Conservation (phyloP, 2,113 vertebrate species). For the Laticauda laticaudata region DNA sequence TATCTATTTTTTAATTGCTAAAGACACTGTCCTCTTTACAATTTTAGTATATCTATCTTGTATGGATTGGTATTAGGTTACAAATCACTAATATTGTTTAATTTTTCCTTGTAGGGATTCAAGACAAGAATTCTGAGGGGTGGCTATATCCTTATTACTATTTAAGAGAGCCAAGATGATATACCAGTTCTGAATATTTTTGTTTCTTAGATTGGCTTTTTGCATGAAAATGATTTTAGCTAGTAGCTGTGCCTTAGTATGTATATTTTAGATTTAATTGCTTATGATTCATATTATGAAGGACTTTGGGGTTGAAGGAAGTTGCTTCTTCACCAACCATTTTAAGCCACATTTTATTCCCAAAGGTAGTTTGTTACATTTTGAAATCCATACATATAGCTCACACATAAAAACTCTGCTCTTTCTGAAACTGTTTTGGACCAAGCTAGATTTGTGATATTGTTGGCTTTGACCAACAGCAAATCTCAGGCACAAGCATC, state of each 20-base stretch:
- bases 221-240: background rate
- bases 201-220: background rate
- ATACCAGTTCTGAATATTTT: background rate
- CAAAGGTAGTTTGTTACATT: background rate
- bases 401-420: background rate
- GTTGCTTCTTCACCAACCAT: background rate
- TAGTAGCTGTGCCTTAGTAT: background rate
- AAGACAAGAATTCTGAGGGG: background rate
- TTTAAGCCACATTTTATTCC: background rate
- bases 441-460: background rate
- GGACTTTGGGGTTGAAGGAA: background rate
- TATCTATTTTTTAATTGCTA: too few species aligned
- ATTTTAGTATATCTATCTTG: too few species aligned
- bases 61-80: background rate
- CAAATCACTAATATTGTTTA: background rate
- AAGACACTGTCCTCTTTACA: too few species aligned
- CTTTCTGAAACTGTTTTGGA: background rate
- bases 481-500: background rate
- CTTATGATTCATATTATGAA: background rate
- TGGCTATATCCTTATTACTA: background rate
- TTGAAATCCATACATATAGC: background rate
- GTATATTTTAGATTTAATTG: background rate
- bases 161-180: background rate
- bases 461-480: background rate
- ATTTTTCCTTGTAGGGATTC: background rate